Conservation (phyloP, 2,888 invertebrate species). For the Stegophylla sp. region DNA sequence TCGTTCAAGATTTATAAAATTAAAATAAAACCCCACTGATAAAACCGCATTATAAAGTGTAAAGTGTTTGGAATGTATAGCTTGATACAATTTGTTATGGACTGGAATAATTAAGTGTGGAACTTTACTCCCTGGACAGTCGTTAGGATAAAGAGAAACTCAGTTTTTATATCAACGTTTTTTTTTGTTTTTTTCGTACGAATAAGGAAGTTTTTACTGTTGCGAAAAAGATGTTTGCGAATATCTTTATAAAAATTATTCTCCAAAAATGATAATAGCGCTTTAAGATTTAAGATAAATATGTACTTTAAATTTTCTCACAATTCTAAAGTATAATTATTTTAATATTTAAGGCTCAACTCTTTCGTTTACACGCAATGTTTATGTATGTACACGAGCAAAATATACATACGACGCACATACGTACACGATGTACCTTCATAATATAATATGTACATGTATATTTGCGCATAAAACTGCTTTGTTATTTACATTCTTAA, state of each 20-base stretch:
- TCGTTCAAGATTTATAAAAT: conserved; percentile 1
- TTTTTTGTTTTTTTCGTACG: not conserved
- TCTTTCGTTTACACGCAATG: not conserved
- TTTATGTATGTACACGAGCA: not conserved
- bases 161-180: conserved; percentile 11
- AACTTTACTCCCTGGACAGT: conserved; percentile 39
- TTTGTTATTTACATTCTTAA: conserved; percentile 26
- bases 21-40: conserved; percentile 3
- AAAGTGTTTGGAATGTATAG: conserved; percentile 34
- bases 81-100: conserved; percentile 42
- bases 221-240: conserved; percentile 30
- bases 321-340: not conserved
- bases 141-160: conserved; percentile 39
- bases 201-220: conserved; percentile 29
- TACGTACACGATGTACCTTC: not conserved
- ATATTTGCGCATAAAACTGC: not conserved
- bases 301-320: not conserved
- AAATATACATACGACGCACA: too few species aligned
- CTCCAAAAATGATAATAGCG: conserved; percentile 11
- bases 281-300: conserved; percentile 30
- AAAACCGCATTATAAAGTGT: conserved; percentile 26
- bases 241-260: conserved; percentile 5
- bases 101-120: conserved; percentile 49
- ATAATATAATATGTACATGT: too few species aligned
- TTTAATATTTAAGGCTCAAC: conserved; percentile 17